Base-by-base conservation (phyloP, 1,140 invertebrate genomes). In the Cydia strobilella region DNA sequence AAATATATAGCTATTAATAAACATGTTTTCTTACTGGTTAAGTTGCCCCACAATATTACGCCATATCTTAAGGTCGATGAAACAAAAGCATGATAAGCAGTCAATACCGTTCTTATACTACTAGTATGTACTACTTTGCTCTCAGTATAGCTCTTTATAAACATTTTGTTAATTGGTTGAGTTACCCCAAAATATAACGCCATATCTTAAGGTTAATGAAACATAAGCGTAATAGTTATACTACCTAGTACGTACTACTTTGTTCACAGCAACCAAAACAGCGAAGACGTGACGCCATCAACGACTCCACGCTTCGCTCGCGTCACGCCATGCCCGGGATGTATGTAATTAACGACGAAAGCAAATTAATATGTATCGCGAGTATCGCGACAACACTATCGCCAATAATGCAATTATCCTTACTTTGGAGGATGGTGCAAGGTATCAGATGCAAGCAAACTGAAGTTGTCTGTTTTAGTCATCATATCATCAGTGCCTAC, bases 351-450 rank as follows among this genome's bases (percentile, higher is more conserved):
- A 69, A 31, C n/a, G 65, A 69, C 27, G 65, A 69, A 69, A 69
- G 65, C 65, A 69, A 69, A 69, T 69, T 69, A 69, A 69, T 69
- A 69, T 69, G 65, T 69, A 69, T 69, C 65, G 65, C 65, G 65
- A 35, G 65, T 69, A 69, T 69, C 65, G 65, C 65, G 65, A 35
- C 65, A 27, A 69, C 27, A 69, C 65, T 69, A 69, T 69, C 65
- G n/a, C 65, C 31, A 39, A 69, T 69, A 69, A 69, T 69, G 65
- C 65, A 69, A 69, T 69, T 69, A 69, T 69, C 65, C 31, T 18
- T 69, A 7, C 65, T 69, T 2, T 18, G 31, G 54, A 59, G 18
- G 27, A 1, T 69, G 65, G 65, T 39, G 15, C 31, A 69, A 69
- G 9, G 6, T 18, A n/a, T 18, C 0, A 69, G 65, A 7, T 7